A percentile compares a stretch with the other conserved stretches of the same genome.
phyloP scores from a whole-genome alignment of 2,113 vertebrate species.

The Leptobrachium leishanense region DNA sequence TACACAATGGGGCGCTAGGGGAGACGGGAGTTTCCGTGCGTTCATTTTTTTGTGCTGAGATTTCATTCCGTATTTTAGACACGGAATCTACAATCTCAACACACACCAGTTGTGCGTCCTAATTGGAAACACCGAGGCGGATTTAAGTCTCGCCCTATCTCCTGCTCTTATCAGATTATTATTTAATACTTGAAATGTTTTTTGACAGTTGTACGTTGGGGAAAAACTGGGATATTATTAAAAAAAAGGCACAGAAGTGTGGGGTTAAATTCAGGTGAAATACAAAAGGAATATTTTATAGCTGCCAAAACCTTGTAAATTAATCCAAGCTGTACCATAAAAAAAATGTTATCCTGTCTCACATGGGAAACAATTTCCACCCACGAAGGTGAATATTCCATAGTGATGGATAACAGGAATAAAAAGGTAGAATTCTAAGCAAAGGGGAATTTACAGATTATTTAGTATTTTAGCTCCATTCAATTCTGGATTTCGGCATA shows the following conservation, averaged over 20 bases:
- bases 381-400: conserved; percentile 30
- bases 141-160: conserved; percentile 28
- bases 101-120: conserved; percentile 24
- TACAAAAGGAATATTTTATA: conserved; percentile 32
- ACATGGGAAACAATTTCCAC: conserved; percentile 6
- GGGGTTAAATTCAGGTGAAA: conserved; percentile 37
- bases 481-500: too few relatives aligned
- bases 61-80: background rate
- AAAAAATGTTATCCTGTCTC: conserved; percentile 24
- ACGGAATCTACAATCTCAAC: background rate
- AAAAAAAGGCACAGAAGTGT: background rate
- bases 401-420: background rate
- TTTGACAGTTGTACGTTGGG: conserved; percentile 37
- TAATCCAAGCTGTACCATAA: conserved; percentile 38
- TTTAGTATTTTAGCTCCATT: background rate
- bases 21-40: conserved; percentile 21
- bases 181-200: conserved; percentile 24
- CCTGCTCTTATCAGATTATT: conserved; percentile 35
- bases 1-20: conserved; percentile 11
- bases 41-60: conserved; percentile 22
- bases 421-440: background rate
- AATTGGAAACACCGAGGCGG: conserved; percentile 37
- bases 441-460: background rate
- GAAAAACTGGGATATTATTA: conserved; percentile 25
- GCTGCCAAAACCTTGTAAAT: conserved; percentile 41